Evolutionary conservation across 1,140 invertebrate genomes (phyloP).

Genomic region (Drosophila elegans): DNA sequence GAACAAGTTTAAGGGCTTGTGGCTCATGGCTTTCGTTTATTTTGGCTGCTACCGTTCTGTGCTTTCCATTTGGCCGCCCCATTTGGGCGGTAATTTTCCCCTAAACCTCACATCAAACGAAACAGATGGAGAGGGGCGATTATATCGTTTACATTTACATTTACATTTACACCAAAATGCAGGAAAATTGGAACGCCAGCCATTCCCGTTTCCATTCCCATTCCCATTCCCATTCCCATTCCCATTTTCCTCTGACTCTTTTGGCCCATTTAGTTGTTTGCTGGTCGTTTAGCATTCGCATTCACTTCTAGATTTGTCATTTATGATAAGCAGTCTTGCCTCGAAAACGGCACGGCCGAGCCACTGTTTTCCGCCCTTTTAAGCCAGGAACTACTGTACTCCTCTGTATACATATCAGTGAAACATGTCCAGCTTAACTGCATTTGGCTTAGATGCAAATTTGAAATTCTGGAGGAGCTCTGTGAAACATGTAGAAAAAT

Average conservation of each 20-base stretch:
- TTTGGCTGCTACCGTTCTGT: neutral
- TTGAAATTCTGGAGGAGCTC: neutral
- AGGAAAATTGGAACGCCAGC: conserved; percentile 58
- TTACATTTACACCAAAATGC: conserved; percentile 68
- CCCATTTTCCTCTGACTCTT: conserved; percentile 41
- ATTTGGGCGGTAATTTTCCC: conserved; percentile 20
- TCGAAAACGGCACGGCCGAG: conserved; percentile 18
- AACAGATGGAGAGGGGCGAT: conserved; percentile 60
- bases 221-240: neutral
- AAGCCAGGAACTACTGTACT: conserved; percentile 18
- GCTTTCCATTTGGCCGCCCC: conserved; percentile 2
- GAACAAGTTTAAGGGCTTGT: conserved; percentile 5
- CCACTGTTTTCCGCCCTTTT: conserved; percentile 3
- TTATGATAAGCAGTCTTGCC: conserved; percentile 58
- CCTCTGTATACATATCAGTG: neutral
- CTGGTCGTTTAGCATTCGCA: conserved; percentile 51
- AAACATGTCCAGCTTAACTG: neutral
- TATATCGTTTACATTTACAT: conserved; percentile 76
- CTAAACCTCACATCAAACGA: conserved; percentile 1
- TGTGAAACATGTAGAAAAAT: neutral
- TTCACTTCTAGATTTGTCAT: conserved; percentile 70
- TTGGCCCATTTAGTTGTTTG: conserved; percentile 35
- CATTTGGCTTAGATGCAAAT: conserved; percentile 3
- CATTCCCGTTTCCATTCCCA: neutral
- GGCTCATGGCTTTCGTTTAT: conserved; percentile 12